These are phyloP conservation scores for Chelmon rostratus DNA, from an alignment of 2,797 vertebrate species.

Conservation along the genomic window DNA sequence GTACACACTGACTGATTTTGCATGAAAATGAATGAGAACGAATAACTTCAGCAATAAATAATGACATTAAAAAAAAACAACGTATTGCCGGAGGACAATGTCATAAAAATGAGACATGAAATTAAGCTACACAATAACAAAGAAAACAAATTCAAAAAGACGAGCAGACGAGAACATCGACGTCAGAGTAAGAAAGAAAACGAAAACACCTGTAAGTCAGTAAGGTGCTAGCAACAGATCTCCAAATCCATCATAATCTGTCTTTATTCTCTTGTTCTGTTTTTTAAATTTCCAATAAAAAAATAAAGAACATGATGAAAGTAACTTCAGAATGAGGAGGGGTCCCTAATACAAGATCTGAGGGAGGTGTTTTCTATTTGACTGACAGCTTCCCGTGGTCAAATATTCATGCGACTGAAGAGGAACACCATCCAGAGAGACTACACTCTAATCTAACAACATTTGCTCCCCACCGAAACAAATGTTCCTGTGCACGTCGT, in stretches of 20 bases:
- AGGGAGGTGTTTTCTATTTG: conserved; percentile 83
- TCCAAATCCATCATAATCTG: conserved; percentile 88
- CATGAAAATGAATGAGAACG: conserved; percentile 76
- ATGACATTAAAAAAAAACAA: conserved; percentile 73
- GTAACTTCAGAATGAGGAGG: conserved; percentile 85
- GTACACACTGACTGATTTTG: conserved; percentile 77
- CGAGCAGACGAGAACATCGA: conserved; percentile 68
- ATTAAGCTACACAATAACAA: conserved; percentile 70
- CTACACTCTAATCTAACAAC: conserved; percentile 91
- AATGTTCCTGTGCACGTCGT: conserved; percentile 70
- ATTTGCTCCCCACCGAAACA: conserved; percentile 87
- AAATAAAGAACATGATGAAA: conserved; percentile 86
- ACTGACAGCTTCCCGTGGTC: conserved; percentile 88
- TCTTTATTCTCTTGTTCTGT: conserved; percentile 84
- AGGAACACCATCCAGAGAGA: conserved; percentile 90
- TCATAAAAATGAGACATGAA: conserved; percentile 75
- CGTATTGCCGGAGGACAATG: conserved; percentile 64
- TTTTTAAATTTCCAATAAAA: conserved; percentile 83
- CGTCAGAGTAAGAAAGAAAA: conserved; percentile 68
- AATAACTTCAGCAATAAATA: conserved; percentile 86
- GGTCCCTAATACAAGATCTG: conserved; percentile 79
- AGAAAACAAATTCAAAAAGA: conserved; percentile 60
- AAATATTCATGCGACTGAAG: conserved; percentile 92
- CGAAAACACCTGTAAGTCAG: conserved; percentile 85
- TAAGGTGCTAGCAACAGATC: conserved; percentile 89